Conservation (phyloP, 2,113 vertebrate species). For the Pristiophorus japonicus region DNA sequence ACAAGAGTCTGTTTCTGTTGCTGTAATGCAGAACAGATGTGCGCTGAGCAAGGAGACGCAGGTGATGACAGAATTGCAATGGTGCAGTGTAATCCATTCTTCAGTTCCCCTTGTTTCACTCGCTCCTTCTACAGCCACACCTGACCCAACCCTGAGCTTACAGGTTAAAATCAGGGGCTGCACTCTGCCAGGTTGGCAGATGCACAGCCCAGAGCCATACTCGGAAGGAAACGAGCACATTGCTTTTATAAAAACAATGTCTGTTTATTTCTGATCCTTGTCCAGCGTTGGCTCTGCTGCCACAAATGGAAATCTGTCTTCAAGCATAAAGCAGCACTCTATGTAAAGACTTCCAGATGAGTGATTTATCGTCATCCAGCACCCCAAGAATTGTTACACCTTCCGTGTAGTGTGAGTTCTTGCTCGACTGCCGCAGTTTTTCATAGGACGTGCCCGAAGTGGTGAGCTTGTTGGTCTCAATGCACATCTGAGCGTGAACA, state of each 20-base stretch:
- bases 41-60: neutral
- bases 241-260: neutral
- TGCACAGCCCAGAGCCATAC: neutral
- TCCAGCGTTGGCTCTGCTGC: neutral
- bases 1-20: neutral
- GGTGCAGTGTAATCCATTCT: neutral
- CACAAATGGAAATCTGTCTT: neutral
- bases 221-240: neutral
- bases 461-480: neutral
- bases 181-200: neutral
- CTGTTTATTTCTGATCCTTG: neutral
- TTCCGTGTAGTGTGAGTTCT: neutral
- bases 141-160: neutral
- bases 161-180: slow-evolving; percentile 11
- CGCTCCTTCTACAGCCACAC: neutral
- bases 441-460: neutral
- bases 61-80: slow-evolving; percentile 15
- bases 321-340: neutral
- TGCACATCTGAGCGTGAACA: neutral
- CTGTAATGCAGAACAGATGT: neutral
- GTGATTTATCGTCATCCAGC: neutral
- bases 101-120: neutral
- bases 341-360: neutral
- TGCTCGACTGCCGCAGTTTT: neutral
- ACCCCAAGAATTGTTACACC: neutral